Percentiles rank a stretch among this genome's conserved stretches.
Evolutionary conservation across 2,888 invertebrate species (phyloP).

Genomic region (Hypomecis punctinalis): DNA sequence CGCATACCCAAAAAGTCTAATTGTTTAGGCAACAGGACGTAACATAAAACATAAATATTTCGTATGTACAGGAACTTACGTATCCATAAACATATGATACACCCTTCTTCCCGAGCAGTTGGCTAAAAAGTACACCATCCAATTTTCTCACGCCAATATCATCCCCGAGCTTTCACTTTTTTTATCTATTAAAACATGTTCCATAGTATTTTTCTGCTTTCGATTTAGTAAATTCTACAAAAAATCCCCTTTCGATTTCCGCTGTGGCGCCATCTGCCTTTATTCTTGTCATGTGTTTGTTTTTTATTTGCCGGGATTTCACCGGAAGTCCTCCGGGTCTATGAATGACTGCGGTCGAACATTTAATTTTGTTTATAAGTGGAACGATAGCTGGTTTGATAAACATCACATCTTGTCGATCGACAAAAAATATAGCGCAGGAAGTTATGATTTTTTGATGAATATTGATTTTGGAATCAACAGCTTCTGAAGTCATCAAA

Average conservation of each 20-base stretch:
- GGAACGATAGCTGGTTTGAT: constrained; percentile 41
- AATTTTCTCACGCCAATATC: constrained; percentile 52
- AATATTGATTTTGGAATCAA: constrained; percentile 5
- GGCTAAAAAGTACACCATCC: neutral
- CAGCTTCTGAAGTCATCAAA: neutral
- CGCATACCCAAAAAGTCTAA: too few relatives aligned
- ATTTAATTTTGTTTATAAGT: constrained; percentile 64
- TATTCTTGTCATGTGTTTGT: constrained; percentile 77
- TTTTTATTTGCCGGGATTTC: constrained; percentile 71
- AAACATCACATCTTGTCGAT: constrained; percentile 40
- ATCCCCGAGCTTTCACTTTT: constrained; percentile 69
- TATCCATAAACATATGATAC: too few relatives aligned
- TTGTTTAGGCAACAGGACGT: too few relatives aligned
- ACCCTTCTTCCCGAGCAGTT: too few relatives aligned
- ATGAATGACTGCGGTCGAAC: constrained; percentile 63
- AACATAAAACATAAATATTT: too few relatives aligned
- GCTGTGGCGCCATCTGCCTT: constrained; percentile 81
- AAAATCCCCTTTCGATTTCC: constrained; percentile 83
- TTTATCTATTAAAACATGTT: constrained; percentile 57
- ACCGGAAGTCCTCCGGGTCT: constrained; percentile 67
- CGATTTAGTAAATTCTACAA: constrained; percentile 57
- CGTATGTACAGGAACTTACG: too few relatives aligned
- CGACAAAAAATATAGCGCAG: constrained; percentile 20
- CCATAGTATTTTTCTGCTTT: constrained; percentile 66
- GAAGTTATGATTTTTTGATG: constrained; percentile 37